A percentile compares a stretch with the other conserved stretches of the same genome.
phyloP scores from a whole-genome alignment of 2,113 vertebrate genomes.

The Ptychochromis oligacanthus region DNA sequence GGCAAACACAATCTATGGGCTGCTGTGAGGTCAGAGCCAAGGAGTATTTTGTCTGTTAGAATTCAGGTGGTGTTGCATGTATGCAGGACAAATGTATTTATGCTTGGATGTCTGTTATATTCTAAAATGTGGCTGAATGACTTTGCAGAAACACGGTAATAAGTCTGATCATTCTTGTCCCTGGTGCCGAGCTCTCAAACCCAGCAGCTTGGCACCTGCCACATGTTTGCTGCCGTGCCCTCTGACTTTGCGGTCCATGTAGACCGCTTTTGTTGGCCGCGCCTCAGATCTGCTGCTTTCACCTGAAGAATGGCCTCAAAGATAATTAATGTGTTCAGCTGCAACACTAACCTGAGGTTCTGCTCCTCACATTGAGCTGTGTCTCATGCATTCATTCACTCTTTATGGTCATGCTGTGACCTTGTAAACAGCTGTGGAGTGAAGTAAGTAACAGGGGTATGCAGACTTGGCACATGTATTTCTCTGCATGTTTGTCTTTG shows the following conservation, averaged over 20 bases:
- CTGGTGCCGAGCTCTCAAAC: slow-evolving; percentile 44
- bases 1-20: slow-evolving; percentile 62
- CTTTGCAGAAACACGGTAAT: slow-evolving; percentile 64
- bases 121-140: slow-evolving; percentile 39
- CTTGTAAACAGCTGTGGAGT: slow-evolving; percentile 70
- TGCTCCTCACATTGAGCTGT: slow-evolving; percentile 21
- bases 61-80: background rate
- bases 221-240: slow-evolving; percentile 67
- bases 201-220: slow-evolving; percentile 62
- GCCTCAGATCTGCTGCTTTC: slow-evolving; percentile 59
- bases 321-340: slow-evolving; percentile 67
- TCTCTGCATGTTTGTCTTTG: slow-evolving; percentile 32
- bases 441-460: slow-evolving; percentile 39
- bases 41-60: slow-evolving; percentile 31
- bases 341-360: slow-evolving; percentile 33
- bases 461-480: slow-evolving; percentile 25
- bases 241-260: slow-evolving; percentile 59
- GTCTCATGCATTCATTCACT: slow-evolving; percentile 6
- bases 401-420: slow-evolving; percentile 54
- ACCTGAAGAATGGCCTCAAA: slow-evolving; percentile 60
- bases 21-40: slow-evolving; percentile 16
- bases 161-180: slow-evolving; percentile 55
- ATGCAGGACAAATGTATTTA: background rate
- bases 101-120: background rate
- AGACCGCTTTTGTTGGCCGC: slow-evolving; percentile 54